phyloP scores from a whole-genome alignment of 1,140 invertebrate species.

The Drosophila oshimai region DNA sequence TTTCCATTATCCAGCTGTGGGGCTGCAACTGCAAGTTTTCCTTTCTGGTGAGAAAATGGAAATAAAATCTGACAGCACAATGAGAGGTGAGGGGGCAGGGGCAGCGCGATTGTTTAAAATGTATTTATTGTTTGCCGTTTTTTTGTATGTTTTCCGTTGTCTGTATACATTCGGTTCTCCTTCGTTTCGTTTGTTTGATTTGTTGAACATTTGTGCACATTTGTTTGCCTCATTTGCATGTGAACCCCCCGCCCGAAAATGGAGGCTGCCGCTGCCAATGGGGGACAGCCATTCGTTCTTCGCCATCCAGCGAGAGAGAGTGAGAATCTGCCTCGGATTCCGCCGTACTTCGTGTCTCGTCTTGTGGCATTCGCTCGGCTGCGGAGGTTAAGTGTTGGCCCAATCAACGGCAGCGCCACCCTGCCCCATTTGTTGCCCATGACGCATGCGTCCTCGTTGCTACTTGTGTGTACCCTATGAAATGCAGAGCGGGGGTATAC shows the following conservation, averaged over 20 bases:
- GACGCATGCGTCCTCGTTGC: conserved; percentile 59
- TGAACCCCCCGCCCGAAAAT: neutral
- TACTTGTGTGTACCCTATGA: too few relatives aligned
- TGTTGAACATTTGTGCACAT: conserved; percentile 70
- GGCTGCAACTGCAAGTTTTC: conserved; percentile 69
- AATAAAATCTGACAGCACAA: conserved; percentile 69
- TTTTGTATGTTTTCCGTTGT: neutral
- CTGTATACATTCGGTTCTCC: conserved; percentile 2
- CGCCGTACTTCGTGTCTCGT: conserved; percentile 5
- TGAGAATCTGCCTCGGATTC: conserved; percentile 12
- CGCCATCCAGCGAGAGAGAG: neutral
- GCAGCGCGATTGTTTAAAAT: conserved; percentile 48
- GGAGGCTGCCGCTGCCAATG: conserved; percentile 59
- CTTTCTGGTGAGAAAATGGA: conserved; percentile 59
- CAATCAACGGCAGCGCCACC: conserved; percentile 61
- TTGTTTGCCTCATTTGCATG: conserved; percentile 71
- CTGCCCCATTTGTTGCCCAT: conserved; percentile 66
- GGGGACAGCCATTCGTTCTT: conserved; percentile 37
- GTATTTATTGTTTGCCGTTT: conserved; percentile 56
- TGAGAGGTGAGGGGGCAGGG: conserved; percentile 14
- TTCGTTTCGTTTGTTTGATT: conserved; percentile 28
- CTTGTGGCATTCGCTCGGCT: conserved; percentile 30
- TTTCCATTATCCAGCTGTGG: conserved; percentile 36
- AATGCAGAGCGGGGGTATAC: neutral
- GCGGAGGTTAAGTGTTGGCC: conserved; percentile 69